Conservation (phyloP, 1,140 invertebrate species). For the Coenobita brevimanus region DNA sequence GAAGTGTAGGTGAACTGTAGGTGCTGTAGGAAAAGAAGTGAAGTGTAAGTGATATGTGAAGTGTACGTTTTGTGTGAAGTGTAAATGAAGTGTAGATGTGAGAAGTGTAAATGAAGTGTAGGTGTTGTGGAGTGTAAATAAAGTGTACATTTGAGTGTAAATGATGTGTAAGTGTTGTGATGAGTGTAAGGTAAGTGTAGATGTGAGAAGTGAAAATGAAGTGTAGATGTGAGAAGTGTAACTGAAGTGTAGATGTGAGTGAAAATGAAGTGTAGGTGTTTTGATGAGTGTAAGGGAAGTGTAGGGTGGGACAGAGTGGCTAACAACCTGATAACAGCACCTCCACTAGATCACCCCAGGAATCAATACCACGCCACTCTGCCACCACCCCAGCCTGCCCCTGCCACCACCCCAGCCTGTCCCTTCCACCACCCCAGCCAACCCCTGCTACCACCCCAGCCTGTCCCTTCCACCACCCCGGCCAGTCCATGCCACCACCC, state of each 20-base stretch:
- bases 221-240: too few relatives aligned
- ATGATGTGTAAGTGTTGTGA: background rate
- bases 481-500: too few relatives aligned
- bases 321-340: slow-evolving; percentile 32
- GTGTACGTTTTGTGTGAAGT: background rate
- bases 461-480: too few relatives aligned
- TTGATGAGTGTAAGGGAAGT: background rate
- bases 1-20: background rate
- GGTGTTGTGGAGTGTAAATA: too few relatives aligned
- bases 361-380: slow-evolving; percentile 46
- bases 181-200: background rate
- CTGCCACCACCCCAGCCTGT: too few relatives aligned
- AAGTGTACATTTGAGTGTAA: background rate
- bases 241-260: background rate
- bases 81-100: too few relatives aligned
- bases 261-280: background rate
- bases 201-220: too few relatives aligned
- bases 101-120: background rate
- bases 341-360: slow-evolving; percentile 43
- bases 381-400: too few relatives aligned
- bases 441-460: too few relatives aligned
- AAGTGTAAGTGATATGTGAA: background rate
- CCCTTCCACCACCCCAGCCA: too few relatives aligned
- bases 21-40: too few relatives aligned
- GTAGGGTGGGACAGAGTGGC: slow-evolving; percentile 11